Conservation (phyloP, 2,888 invertebrate genomes). For the Drosophila pegasa region DNA sequence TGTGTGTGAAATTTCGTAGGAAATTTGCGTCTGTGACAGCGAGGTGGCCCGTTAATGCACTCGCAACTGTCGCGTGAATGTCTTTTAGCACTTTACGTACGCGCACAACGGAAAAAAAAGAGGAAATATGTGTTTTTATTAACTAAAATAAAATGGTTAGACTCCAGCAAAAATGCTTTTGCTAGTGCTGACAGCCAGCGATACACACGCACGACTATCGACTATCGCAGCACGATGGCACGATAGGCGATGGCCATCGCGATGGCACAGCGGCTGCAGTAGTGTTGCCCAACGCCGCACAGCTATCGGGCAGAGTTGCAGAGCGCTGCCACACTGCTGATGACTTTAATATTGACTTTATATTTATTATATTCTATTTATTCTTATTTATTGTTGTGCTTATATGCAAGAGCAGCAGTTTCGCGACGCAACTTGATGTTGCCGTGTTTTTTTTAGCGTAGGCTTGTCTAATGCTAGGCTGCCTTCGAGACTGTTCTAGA, state of each 20-base stretch:
- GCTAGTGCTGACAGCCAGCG: constrained; percentile 52
- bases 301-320: background rate
- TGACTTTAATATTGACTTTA: background rate
- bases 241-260: constrained; percentile 5
- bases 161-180: constrained; percentile 71
- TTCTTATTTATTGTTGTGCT: no score
- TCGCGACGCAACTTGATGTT: background rate
- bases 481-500: background rate
- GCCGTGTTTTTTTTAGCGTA: no score
- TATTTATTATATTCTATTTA: no score
- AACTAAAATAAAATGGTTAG: constrained; percentile 80
- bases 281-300: constrained; percentile 15
- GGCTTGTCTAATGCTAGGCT: no score
- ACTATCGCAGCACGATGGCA: background rate
- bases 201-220: constrained; percentile 40
- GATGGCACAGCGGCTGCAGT: background rate
- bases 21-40: constrained; percentile 45
- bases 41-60: constrained; percentile 39
- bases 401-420: background rate
- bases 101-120: constrained; percentile 72
- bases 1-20: constrained; percentile 61
- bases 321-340: background rate
- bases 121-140: constrained; percentile 75
- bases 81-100: constrained; percentile 44
- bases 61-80: constrained; percentile 36